A percentile compares a stretch with the other conserved stretches of the same genome.
phyloP scores from a whole-genome alignment of 30 jellyfish, hydroid and myxozoan genomes.

The Aurelia aurita region DNA sequence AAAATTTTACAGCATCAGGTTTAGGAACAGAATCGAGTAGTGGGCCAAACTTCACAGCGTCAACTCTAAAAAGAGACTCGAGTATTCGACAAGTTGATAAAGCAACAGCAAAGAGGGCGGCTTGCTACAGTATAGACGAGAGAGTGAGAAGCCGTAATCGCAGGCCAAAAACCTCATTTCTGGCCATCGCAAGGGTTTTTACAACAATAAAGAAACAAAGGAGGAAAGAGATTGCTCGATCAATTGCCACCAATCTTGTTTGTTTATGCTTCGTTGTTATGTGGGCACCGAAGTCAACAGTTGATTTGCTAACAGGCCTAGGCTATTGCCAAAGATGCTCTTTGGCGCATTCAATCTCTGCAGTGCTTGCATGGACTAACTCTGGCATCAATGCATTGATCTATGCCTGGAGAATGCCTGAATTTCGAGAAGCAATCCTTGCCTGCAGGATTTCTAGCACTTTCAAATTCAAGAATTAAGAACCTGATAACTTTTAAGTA shows the following conservation, averaged over 20 bases:
- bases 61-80: no score
- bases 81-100: no score
- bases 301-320: constrained; percentile 60
- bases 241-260: constrained; percentile 55
- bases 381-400: constrained; percentile 71
- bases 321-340: constrained; percentile 62
- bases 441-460: neutral
- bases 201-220: constrained; percentile 27
- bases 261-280: constrained; percentile 61
- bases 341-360: constrained; percentile 47
- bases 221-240: constrained; percentile 44
- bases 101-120: no score
- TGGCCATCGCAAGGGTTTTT: constrained; percentile 23
- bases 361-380: constrained; percentile 71
- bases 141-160: neutral
- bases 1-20: no score
- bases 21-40: no score
- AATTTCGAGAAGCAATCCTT: constrained; percentile 53
- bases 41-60: no score
- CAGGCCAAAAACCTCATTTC: constrained; percentile 16
- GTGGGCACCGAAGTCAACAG: constrained; percentile 80
- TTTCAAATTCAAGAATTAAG: no score
- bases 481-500: no score
- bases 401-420: constrained; percentile 77
- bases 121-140: neutral